Evolutionary conservation across 2,113 vertebrate species (phyloP).

Genomic region (Lethenteron camtschaticum): DNA sequence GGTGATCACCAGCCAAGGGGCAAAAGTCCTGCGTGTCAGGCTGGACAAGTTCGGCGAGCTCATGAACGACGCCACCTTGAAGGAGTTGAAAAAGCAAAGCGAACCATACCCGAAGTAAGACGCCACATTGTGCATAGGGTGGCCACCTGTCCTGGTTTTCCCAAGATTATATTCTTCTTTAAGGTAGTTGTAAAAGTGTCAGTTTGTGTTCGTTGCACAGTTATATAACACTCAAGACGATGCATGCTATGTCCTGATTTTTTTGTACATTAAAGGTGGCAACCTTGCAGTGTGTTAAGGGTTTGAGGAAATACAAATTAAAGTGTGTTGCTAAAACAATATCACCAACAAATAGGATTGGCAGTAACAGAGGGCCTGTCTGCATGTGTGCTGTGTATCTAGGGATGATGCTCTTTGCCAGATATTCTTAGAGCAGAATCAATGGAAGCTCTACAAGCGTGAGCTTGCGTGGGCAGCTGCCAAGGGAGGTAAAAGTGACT

Average conservation of each 20-base stretch:
- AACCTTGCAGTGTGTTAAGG: too few species aligned
- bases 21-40: slow-evolving; percentile 16
- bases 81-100: slow-evolving; percentile 12
- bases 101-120: slow-evolving; percentile 19
- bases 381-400: slow-evolving; percentile 2
- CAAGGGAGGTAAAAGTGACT: neutral
- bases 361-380: neutral
- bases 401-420: slow-evolving; percentile 18
- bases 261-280: too few species aligned
- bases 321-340: neutral
- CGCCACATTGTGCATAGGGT: too few species aligned
- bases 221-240: too few species aligned
- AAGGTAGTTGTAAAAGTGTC: too few species aligned
- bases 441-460: slow-evolving; percentile 19
- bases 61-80: slow-evolving; percentile 11
- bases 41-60: slow-evolving; percentile 16
- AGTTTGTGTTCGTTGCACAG: too few species aligned
- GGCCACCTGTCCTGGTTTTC: too few species aligned
- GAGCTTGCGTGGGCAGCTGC: neutral
- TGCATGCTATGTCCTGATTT: too few species aligned
- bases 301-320: too few species aligned
- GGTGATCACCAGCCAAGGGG: slow-evolving; percentile 18
- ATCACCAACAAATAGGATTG: too few species aligned
- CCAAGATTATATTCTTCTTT: too few species aligned
- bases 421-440: slow-evolving; percentile 18